Evolutionary conservation across 2,888 invertebrate species (phyloP), one percentile per base, ranked within the genome.

Genomic region (Caenorhabditis sp.): DNA sequence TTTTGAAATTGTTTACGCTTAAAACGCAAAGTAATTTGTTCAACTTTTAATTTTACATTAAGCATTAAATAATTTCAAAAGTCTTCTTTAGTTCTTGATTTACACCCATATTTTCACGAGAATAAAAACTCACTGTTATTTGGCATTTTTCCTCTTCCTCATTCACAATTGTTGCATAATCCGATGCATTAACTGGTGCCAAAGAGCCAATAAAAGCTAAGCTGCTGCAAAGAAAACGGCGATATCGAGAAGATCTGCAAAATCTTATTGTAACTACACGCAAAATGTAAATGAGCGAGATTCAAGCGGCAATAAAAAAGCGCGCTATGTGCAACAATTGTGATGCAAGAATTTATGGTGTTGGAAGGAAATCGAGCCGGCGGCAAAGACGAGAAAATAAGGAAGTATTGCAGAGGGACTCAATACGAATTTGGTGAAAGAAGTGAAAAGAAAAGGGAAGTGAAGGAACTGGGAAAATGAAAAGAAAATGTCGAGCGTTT

Each of bases 101-200:
- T n/a, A n/a, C n/a, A n/a, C n/a, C n/a, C n/a, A n/a, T n/a, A n/a
- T n/a, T n/a, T n/a, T n/a, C n/a, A n/a, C n/a, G n/a, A 32, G 9
- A 32, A 32, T 13, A 65, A 24, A 55, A 26, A 81, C 81, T 81
- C 76, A 81, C 81, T 82, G 56, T 82, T 82, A 78, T 77, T 82
- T 56, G 82, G 82, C 82, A 82, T 82, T 74, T 69, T 53, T 68
- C 44, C 15, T 35, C 62, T 40, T 74, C 74, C 56, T 67, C 76
- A 76, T 76, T 76, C 76, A 76, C 76, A 76, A 76, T 67, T 51
- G 44, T 67, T 51, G 61, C 61, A 32, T 60, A 76, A 67, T 76
- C 76, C 76, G 20, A 61, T 67, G 61, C 74, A 74, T 74, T 32
- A 28, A 58, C 55, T 13, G 44, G 53, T n/a, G 65, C 37, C 64